Base-by-base conservation (phyloP, 2,113 vertebrate species). In the Arvicanthis niloticus region DNA sequence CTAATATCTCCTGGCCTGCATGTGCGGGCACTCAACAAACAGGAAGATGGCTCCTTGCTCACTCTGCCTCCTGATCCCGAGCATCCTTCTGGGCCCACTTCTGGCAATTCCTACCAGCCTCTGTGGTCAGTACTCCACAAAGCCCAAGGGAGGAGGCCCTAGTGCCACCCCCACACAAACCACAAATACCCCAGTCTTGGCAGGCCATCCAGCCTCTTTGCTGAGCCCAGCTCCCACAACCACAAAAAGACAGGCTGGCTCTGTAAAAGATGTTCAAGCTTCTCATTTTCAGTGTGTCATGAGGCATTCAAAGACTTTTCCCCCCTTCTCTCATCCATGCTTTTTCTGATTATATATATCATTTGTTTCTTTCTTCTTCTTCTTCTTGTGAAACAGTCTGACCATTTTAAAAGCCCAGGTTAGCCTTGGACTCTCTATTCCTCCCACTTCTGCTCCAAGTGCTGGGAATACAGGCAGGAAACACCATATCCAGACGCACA, bases 1-100 rank as follows among this genome's bases (percentile, higher is more conserved):
- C 16, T 16, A 15, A 2, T n/a, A 10, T 62, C 42, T 29, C 60
- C 70, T 60, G 1, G 3, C 26, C 13, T 0, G 0, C 13, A 45
- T 73, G 60, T 88, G 65, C 37, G 19, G 37, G 37, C 5, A n/a
- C 65, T 60, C 77, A 62, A 42, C 34, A 77, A 51, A 87, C 5
- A 68, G 29, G 2, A 7, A 40, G 67, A 40, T 26, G 42, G 6
- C 77, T 72, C 67, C 78, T 0, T 42, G 13, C 58, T 0, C 37
- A 13, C 34, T 9, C 11, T 2, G 29, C 73, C 62, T 40, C 76
- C 80, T 45, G 0, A 6, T 67, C 62, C 48, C 0, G 15, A 34
- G 82, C 77, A 88, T 85, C 87, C 76, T 73, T 34, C 65, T 1
- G 19, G 12, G n/a, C 15, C n/a, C 34, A 37, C 9, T 11, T 72